A percentile compares a stretch with the other conserved stretches of the same genome.
phyloP scores from a whole-genome alignment of 2,888 invertebrate genomes.

The Omphaloscelis lunosa region DNA sequence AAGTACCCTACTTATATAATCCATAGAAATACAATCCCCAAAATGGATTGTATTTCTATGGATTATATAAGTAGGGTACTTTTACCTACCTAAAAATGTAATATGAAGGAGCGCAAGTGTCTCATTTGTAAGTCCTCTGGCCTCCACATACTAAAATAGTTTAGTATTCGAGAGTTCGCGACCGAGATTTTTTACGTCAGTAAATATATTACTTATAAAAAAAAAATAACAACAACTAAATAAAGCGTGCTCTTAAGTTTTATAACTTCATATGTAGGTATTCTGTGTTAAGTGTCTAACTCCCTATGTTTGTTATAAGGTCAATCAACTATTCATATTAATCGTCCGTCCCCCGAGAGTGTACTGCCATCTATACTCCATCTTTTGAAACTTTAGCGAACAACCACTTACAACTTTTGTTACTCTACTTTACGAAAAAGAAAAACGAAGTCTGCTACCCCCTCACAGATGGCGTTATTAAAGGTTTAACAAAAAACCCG shows the following conservation, averaged over 20 bases:
- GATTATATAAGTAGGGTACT: not conserved
- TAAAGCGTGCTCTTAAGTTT: too few species aligned
- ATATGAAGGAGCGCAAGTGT: not conserved
- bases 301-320: too few species aligned
- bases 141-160: not conserved
- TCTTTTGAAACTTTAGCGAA: not conserved
- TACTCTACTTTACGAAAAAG: not conserved
- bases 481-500: constrained; percentile 5
- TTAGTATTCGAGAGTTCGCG: too few species aligned
- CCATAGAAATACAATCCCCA: not conserved
- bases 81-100: not conserved
- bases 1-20: not conserved
- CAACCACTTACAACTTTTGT: not conserved
- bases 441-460: constrained; percentile 29
- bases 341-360: not conserved
- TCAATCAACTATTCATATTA: too few species aligned
- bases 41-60: not conserved
- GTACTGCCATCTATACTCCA: constrained; percentile 25
- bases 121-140: not conserved
- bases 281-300: too few species aligned
- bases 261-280: too few species aligned
- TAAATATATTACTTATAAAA: too few species aligned
- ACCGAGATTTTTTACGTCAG: too few species aligned
- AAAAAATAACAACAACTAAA: too few species aligned
- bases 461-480: constrained; percentile 66